Conservation (phyloP, 2,797 vertebrate species). For the Euthynnus affinis region DNA sequence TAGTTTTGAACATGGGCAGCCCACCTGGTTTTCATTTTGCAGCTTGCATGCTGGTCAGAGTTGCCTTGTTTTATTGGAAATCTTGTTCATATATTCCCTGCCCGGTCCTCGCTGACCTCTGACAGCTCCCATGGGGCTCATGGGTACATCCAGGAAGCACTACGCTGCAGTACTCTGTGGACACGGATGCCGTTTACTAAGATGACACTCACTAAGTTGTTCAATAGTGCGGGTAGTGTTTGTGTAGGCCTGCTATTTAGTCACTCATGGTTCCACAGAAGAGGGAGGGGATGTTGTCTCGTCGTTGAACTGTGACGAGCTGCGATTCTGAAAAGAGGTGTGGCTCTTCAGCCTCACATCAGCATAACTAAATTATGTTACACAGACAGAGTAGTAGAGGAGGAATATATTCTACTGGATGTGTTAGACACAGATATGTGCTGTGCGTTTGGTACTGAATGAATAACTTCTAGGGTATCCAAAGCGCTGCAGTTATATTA, state of each 20-base stretch:
- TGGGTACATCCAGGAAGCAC: constrained; percentile 75
- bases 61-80: constrained; percentile 89
- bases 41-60: constrained; percentile 81
- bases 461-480: too few species aligned
- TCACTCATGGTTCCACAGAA: constrained; percentile 38
- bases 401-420: background rate
- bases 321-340: constrained; percentile 36
- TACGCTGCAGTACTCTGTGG: constrained; percentile 21
- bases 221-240: constrained; percentile 38
- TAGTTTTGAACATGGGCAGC: constrained; percentile 83
- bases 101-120: constrained; percentile 80
- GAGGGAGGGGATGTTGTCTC: constrained; percentile 39
- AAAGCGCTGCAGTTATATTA: background rate
- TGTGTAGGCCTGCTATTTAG: constrained; percentile 41
- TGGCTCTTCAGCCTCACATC: constrained; percentile 13
- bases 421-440: background rate
- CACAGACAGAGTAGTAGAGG: background rate
- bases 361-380: constrained; percentile 8
- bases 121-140: constrained; percentile 80
- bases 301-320: constrained; percentile 59
- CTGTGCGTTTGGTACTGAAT: background rate
- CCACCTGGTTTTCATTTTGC: constrained; percentile 88
- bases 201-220: constrained; percentile 35
- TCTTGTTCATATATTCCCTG: constrained; percentile 86
- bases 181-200: constrained; percentile 32